Evolutionary conservation across 2,113 vertebrate species (phyloP).

Genomic region (human (Homo sapiens)): GRCh38 chr2:129884501-129885000

Average conservation of each 20-base stretch:
- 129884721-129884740: neutral
- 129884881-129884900: neutral
- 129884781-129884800: neutral
- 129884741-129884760: neutral
- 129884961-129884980: neutral
- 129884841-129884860: neutral
- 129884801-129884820: neutral
- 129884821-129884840: neutral
- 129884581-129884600: neutral
- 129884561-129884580: neutral
- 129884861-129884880: neutral
- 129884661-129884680: neutral
- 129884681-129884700: neutral
- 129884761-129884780: neutral
- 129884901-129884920: neutral
- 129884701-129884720: neutral
- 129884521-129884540: neutral
- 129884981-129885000: neutral
- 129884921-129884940: neutral
- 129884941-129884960: neutral
- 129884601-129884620: neutral
- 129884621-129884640: neutral
- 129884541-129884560: neutral
- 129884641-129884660: too few species aligned
- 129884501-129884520: neutral